These are phyloP conservation scores for Cepaea hortensis DNA, from an alignment of 2,888 invertebrate species.

Conservation along the genomic window DNA sequence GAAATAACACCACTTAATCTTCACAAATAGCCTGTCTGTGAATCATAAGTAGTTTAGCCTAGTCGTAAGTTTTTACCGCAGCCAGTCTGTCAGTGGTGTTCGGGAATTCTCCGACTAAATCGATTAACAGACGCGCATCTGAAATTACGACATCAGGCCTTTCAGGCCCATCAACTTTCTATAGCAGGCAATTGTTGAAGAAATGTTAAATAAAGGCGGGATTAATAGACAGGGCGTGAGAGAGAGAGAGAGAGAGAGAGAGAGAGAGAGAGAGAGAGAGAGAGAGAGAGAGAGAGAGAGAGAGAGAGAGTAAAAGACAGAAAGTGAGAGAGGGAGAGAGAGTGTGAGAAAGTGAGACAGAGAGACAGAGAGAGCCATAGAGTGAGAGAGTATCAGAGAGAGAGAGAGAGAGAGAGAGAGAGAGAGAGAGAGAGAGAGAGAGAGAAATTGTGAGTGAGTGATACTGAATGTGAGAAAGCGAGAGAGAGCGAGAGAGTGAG, in stretches of 20 bases:
- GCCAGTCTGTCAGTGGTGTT: no score
- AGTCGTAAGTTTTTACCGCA: no score
- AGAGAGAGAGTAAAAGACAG: not conserved
- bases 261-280: not conserved
- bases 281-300: not conserved
- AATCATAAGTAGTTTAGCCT: no score
- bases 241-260: not conserved
- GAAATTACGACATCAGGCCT: no score
- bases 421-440: not conserved
- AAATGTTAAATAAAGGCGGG: not conserved
- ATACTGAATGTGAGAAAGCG: not conserved
- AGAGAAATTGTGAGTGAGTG: not conserved
- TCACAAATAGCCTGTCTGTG: no score
- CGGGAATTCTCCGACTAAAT: no score
- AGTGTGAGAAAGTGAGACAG: slow-evolving; percentile 28
- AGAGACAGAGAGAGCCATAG: slow-evolving; percentile 33
- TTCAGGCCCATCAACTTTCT: no score
- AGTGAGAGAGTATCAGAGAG: slow-evolving; percentile 8
- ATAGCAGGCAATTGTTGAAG: no score
- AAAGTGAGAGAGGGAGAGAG: slow-evolving; percentile 14
- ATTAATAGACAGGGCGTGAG: not conserved
- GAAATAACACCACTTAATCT: no score
- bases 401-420: slow-evolving; percentile 25
- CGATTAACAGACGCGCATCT: no score
- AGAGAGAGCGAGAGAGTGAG: not conserved